Conservation (phyloP, 2,797 vertebrate species). For the Phalloptychus januarius region DNA sequence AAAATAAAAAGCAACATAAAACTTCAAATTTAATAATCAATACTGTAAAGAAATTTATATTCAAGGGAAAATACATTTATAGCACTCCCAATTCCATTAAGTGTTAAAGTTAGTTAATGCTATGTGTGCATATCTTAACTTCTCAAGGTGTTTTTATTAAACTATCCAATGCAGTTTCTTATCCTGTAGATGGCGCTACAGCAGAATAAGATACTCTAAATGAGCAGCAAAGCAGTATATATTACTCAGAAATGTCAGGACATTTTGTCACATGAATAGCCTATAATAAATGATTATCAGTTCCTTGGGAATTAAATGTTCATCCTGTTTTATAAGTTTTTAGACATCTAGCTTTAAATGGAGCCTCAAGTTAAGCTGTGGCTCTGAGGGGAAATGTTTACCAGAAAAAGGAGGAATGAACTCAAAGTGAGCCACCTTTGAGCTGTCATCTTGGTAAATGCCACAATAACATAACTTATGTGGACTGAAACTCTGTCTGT, state of each 20-base stretch:
- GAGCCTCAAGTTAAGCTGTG: neutral
- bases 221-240: neutral
- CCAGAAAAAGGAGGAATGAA: neutral
- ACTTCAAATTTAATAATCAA: neutral
- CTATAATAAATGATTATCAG: neutral
- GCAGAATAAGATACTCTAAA: neutral
- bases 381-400: neutral
- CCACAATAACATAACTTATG: neutral
- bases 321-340: neutral
- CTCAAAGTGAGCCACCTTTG: neutral
- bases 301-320: neutral
- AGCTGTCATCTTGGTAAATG: neutral
- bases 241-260: neutral
- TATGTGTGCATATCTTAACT: neutral
- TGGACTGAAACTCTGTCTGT: neutral
- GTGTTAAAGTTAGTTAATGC: too few relatives aligned
- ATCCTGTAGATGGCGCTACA: conserved; percentile 19
- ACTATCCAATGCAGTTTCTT: neutral
- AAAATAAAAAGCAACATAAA: too few relatives aligned
- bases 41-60: neutral
- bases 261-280: neutral
- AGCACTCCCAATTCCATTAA: neutral
- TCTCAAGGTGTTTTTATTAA: neutral
- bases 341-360: neutral
- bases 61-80: neutral